Conservation (phyloP, 2,113 vertebrate species). For the Nibea albiflora region DNA sequence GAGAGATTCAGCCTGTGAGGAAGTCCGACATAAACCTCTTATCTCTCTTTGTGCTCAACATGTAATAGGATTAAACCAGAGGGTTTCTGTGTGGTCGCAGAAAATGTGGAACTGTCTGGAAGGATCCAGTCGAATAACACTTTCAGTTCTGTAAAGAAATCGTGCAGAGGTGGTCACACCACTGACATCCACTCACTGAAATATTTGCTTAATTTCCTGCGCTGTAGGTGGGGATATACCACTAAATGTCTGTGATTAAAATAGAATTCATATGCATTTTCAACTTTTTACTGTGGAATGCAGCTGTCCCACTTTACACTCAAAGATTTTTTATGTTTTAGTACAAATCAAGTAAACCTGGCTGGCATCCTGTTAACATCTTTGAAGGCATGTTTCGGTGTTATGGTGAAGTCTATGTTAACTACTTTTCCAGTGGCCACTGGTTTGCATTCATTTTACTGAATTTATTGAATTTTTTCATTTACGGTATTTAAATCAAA, state of each 20-base stretch:
- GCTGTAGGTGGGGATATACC: slow-evolving; percentile 28
- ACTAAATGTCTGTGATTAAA: not conserved
- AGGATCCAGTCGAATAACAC: slow-evolving; percentile 32
- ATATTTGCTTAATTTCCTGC: slow-evolving; percentile 10
- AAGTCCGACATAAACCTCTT: slow-evolving; percentile 81
- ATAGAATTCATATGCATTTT: slow-evolving; percentile 5
- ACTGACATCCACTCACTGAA: not conserved
- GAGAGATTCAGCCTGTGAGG: slow-evolving; percentile 44
- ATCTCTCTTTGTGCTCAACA: slow-evolving; percentile 72
- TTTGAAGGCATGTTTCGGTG: not conserved
- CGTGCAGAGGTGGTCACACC: not conserved
- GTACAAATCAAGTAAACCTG: not conserved
- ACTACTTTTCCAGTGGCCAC: not conserved
- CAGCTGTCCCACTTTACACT: not conserved
- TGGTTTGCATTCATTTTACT: not conserved
- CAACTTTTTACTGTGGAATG: not conserved
- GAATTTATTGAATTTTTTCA: too few species aligned
- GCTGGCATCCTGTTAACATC: not conserved
- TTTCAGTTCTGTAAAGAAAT: not conserved
- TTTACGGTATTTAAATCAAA: not conserved
- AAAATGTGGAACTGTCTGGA: slow-evolving; percentile 64
- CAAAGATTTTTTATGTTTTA: not conserved
- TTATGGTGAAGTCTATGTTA: not conserved
- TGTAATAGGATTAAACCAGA: slow-evolving; percentile 84
- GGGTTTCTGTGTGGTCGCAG: slow-evolving; percentile 49